Percentiles rank a stretch among this genome's conserved stretches.
phyloP scores from a whole-genome alignment of 2,888 invertebrate species.

The Tetranychus piercei region DNA sequence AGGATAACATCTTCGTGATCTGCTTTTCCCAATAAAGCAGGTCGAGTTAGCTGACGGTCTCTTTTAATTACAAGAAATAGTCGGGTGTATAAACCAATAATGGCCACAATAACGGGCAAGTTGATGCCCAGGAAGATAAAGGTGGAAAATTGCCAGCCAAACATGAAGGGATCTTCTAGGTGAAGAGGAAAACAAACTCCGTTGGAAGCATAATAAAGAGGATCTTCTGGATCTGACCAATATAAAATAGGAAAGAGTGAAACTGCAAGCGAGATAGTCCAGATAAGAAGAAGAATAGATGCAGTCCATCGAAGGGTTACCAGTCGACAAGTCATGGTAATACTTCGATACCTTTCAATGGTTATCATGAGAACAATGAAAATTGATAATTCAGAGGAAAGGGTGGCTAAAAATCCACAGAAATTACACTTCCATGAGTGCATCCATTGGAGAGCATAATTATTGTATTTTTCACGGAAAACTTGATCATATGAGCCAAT shows the following conservation, averaged over 20 bases:
- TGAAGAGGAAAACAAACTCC: slow-evolving; percentile 51
- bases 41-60: slow-evolving; percentile 35
- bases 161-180: slow-evolving; percentile 46
- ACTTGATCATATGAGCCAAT: slow-evolving; percentile 44
- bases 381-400: slow-evolving; percentile 49
- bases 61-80: slow-evolving; percentile 46
- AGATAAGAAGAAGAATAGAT: slow-evolving; percentile 40
- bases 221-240: slow-evolving; percentile 33
- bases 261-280: slow-evolving; percentile 42
- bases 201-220: slow-evolving; percentile 26
- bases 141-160: slow-evolving; percentile 53
- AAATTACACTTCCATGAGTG: slow-evolving; percentile 46
- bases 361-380: slow-evolving; percentile 50
- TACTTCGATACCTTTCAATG: slow-evolving; percentile 40
- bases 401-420: slow-evolving; percentile 45
- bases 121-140: slow-evolving; percentile 50
- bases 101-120: slow-evolving; percentile 32
- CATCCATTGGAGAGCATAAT: slow-evolving; percentile 44
- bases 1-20: slow-evolving; percentile 43
- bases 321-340: slow-evolving; percentile 23
- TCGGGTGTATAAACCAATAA: slow-evolving; percentile 39
- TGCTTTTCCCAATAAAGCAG: slow-evolving; percentile 18
- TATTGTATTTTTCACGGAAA: slow-evolving; percentile 42
- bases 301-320: slow-evolving; percentile 32
- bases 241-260: slow-evolving; percentile 47